Percentiles rank a stretch among this genome's conserved stretches.
phyloP scores from a whole-genome alignment of 2,113 vertebrate genomes.

The Mastomys natalensis region DNA sequence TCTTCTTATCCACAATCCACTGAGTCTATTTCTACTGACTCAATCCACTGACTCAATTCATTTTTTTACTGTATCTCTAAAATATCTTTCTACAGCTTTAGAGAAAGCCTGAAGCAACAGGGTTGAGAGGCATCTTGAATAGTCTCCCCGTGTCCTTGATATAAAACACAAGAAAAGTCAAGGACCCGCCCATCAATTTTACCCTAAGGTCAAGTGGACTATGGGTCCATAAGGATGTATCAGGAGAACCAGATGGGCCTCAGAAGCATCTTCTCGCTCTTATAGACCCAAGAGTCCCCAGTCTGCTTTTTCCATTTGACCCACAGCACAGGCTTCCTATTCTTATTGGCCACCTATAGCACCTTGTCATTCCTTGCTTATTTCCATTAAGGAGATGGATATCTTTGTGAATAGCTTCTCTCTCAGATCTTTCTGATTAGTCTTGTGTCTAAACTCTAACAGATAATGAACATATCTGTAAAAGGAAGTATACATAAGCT shows the following conservation, averaged over 20 bases:
- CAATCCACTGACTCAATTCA: not conserved
- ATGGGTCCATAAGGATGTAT: not conserved
- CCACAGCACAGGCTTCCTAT: not conserved
- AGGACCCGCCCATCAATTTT: not conserved
- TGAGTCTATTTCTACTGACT: not conserved
- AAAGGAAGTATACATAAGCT: not conserved
- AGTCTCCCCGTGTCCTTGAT: not conserved
- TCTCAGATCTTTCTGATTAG: not conserved
- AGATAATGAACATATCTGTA: not conserved
- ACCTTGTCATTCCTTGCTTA: not conserved
- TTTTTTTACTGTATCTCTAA: not conserved
- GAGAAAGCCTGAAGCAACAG: not conserved
- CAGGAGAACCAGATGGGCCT: not conserved
- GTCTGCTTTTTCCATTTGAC: not conserved
- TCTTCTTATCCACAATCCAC: not conserved
- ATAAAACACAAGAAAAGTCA: not conserved
- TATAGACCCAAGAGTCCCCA: not conserved
- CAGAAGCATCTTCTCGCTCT: not conserved
- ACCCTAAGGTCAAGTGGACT: not conserved
- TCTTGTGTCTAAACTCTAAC: slow-evolving; percentile 3
- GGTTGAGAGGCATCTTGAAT: not conserved
- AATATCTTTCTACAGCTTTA: not conserved
- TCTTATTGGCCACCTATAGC: not conserved
- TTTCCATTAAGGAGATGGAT: not conserved
- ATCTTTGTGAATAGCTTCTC: not conserved